phyloP scores from a whole-genome alignment of 1,140 invertebrate genomes.

The Sitophilus oryzae region DNA sequence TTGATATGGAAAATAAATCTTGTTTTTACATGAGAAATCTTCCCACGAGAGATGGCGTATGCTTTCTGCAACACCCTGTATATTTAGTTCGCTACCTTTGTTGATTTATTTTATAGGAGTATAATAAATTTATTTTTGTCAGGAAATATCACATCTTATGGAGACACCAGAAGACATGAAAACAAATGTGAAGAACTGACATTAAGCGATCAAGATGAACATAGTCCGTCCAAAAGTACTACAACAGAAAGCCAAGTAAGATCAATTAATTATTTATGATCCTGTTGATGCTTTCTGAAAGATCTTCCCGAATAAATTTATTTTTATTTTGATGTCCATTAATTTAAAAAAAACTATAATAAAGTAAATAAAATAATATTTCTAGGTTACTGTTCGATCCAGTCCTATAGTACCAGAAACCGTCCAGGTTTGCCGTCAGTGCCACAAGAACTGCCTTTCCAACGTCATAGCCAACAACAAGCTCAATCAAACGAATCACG shows the following conservation, averaged over 20 bases:
- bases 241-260: conserved; percentile 66
- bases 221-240: conserved; percentile 62
- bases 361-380: conserved; percentile 2
- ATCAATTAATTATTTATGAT: too few relatives aligned
- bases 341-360: background rate
- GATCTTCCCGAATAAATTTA: too few relatives aligned
- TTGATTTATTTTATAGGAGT: too few relatives aligned
- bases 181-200: conserved; percentile 41
- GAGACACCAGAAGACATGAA: conserved; percentile 40
- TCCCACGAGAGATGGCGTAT: too few relatives aligned
- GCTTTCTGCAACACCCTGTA: too few relatives aligned
- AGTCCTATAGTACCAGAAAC: conserved; percentile 59
- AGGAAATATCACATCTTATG: conserved; percentile 23
- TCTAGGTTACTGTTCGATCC: conserved; percentile 61
- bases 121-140: too few relatives aligned
- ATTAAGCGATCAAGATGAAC: conserved; percentile 49
- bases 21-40: too few relatives aligned
- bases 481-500: conserved; percentile 6
- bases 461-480: conserved; percentile 32
- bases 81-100: too few relatives aligned
- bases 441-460: conserved; percentile 64
- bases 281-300: too few relatives aligned
- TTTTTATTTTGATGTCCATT: too few relatives aligned
- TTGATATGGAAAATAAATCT: too few relatives aligned
- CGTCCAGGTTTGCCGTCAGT: conserved; percentile 60